Evolutionary conservation across 1,140 invertebrate genomes (phyloP), one percentile per base, ranked within the genome.

Genomic region (Caenorhabditis elegans): DNA sequence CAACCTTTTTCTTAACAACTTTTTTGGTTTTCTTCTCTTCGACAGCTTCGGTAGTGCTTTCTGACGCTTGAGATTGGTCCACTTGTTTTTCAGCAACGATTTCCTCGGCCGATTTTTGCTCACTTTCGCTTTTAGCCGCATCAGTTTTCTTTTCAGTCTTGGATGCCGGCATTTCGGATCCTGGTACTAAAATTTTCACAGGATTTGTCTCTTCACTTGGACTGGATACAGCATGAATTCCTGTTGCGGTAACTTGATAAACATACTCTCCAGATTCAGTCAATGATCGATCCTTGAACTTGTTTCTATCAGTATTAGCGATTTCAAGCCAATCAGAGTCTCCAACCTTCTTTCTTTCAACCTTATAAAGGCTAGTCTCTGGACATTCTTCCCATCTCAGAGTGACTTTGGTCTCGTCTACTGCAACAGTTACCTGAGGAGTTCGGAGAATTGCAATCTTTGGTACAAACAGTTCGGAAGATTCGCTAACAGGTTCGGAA

Each of bases 221-320:
- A 31, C 36, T 76, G 26, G 51, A 75, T 15, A 39, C 22, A 24
- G 80, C 80, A 48, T 81, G 60, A 43, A 76, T 51, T 53, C 70
- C 78, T 13, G 76, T 84, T 8, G 84, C 60, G n/a, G 70, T 84
- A 19, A 87, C 76, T 24, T 86, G 86, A 53, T 86, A 87, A 24
- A 51, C 34, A 75, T 84, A 87, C 26, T 76, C 48, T 26, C 81
- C 82, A 77, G 76, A 51, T 31, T 79, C 49, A 15, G 78, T 75
- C 22, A 84, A 28, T 10, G 82, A 84, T 24, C 83, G 31, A 60
- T 84, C 84, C 4, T 53, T 60, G 65, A 82, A 85, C 24, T 19
- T 36, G 39, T 70, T 77, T 48, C 53, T 75, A 34, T 85, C 83
- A 11, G 76, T 85, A 26, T 76, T 85, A n/a, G 84, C 80, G 10